These are phyloP conservation scores for Lepidurus arcticus DNA, from an alignment of 1,140 invertebrate species.

Conservation along the genomic window DNA sequence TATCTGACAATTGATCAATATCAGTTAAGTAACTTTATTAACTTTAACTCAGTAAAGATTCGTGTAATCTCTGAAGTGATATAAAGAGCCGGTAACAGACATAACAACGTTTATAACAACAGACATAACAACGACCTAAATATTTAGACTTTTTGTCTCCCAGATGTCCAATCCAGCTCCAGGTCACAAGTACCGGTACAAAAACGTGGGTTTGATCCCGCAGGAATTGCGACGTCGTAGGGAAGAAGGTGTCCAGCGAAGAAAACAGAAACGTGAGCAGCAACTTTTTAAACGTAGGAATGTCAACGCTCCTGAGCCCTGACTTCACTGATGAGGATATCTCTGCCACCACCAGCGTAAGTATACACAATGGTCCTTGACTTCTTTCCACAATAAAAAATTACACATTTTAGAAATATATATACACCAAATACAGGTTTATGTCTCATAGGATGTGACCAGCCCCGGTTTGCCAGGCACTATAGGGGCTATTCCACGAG, in stretches of 20 bases:
- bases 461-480: slow-evolving; percentile 47
- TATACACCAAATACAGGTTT: not conserved
- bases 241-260: slow-evolving; percentile 90
- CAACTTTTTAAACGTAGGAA: slow-evolving; percentile 87
- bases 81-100: not conserved
- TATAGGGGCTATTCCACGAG: too few species aligned
- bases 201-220: slow-evolving; percentile 86
- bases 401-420: not conserved
- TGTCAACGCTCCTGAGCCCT: slow-evolving; percentile 59
- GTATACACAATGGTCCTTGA: too few species aligned
- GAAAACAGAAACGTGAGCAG: slow-evolving; percentile 92
- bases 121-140: not conserved
- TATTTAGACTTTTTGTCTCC: not conserved
- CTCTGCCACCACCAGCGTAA: not conserved
- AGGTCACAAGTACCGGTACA: slow-evolving; percentile 84
- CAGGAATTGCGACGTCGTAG: slow-evolving; percentile 82
- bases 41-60: too few species aligned
- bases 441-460: slow-evolving; percentile 41
- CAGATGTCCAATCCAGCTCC: slow-evolving; percentile 35
- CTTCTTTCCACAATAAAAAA: not conserved
- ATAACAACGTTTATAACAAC: not conserved
- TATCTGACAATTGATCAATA: too few species aligned
- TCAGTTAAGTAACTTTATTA: too few species aligned
- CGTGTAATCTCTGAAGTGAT: too few species aligned
- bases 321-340: slow-evolving; percentile 33